Conservation (phyloP, 1,140 invertebrate species). For the Popillia japonica region DNA sequence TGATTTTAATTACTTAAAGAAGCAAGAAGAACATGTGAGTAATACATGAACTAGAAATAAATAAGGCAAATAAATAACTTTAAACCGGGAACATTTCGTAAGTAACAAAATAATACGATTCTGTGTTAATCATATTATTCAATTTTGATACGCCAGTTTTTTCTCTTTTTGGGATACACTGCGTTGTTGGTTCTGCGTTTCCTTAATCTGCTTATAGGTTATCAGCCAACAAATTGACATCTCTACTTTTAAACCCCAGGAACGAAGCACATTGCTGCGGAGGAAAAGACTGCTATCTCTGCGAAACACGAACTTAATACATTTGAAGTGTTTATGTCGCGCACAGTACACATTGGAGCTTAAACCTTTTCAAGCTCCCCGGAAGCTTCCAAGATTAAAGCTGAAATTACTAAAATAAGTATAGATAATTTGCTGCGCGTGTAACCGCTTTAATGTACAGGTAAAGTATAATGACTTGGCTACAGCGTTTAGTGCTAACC, state of each 20-base stretch:
- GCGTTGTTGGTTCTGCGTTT: not conserved
- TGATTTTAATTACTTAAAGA: too few species aligned
- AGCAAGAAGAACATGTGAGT: too few species aligned
- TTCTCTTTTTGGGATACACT: not conserved
- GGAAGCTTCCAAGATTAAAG: not conserved
- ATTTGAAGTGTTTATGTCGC: conserved; percentile 3
- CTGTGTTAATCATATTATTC: too few species aligned
- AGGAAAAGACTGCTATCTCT: not conserved
- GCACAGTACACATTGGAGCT: not conserved
- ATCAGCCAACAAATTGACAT: conserved; percentile 10
- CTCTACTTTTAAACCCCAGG: not conserved
- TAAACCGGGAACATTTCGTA: too few species aligned
- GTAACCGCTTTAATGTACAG: not conserved
- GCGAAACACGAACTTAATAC: conserved; percentile 14
- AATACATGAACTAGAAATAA: too few species aligned
- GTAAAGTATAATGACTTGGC: not conserved
- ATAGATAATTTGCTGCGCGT: not conserved
- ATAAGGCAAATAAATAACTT: too few species aligned
- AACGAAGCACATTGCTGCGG: not conserved
- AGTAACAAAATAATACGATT: too few species aligned
- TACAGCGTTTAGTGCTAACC: not conserved
- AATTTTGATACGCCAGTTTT: too few species aligned
- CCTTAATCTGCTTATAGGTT: conserved; percentile 10
- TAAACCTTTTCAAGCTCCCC: not conserved
- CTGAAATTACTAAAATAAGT: conserved; percentile 11